phyloP scores from a whole-genome alignment of 2,113 vertebrate species.

The Hystrix brachyura region DNA sequence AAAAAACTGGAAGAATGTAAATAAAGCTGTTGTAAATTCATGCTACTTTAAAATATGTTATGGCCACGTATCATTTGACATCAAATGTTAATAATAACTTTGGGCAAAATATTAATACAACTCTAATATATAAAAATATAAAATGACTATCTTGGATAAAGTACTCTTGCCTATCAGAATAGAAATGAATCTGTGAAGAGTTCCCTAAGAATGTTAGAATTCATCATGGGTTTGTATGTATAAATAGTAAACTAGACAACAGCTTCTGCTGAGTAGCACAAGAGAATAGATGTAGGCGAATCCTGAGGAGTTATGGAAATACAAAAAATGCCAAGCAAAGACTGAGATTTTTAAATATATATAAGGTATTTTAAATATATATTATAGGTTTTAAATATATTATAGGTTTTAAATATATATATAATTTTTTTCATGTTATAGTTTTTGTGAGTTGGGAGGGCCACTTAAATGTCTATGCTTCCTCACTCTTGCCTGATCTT shows the following conservation, averaged over 20 bases:
- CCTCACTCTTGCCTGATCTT: not conserved
- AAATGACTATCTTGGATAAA: not conserved
- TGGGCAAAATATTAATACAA: not conserved
- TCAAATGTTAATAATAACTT: not conserved
- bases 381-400: too few relatives aligned
- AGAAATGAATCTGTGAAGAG: not conserved
- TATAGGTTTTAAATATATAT: not conserved
- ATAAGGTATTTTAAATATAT: not conserved
- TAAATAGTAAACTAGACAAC: not conserved
- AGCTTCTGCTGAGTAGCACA: not conserved
- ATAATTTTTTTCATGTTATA: not conserved
- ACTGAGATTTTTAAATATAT: not conserved
- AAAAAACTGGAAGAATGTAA: too few relatives aligned
- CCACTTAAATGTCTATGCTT: not conserved
- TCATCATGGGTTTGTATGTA: not conserved
- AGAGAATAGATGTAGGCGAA: not conserved
- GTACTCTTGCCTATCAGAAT: not conserved
- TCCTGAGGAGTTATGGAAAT: not conserved
- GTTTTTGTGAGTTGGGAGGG: not conserved
- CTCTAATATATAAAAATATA: not conserved
- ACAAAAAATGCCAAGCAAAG: not conserved
- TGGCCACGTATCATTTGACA: not conserved
- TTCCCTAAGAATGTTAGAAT: not conserved
- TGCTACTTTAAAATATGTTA: not conserved
- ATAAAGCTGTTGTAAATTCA: too few relatives aligned